Conservation (phyloP, 2,113 vertebrate genomes). For the Plestiodon gilberti region DNA sequence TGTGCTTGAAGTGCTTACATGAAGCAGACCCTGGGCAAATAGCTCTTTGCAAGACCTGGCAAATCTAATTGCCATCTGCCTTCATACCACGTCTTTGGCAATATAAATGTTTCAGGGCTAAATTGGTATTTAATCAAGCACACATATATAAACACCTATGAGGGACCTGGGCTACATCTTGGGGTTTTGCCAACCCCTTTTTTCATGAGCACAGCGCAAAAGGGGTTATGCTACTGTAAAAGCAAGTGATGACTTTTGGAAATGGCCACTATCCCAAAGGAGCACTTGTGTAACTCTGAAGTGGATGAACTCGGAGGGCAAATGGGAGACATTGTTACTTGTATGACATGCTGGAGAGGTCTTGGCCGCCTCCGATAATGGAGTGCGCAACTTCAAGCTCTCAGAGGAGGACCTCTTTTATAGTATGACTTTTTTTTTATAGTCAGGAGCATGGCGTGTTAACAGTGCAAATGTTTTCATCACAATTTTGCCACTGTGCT, state of each 20-base stretch:
- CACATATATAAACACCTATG: not conserved
- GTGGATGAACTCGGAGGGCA: too few relatives aligned
- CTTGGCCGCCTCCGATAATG: too few relatives aligned
- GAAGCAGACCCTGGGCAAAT: not conserved
- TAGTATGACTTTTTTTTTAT: not conserved
- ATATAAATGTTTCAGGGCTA: not conserved
- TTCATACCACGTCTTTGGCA: not conserved
- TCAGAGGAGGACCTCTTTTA: not conserved
- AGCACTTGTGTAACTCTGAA: too few relatives aligned
- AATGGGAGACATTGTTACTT: too few relatives aligned
- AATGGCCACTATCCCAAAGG: too few relatives aligned
- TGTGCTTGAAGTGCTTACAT: not conserved
- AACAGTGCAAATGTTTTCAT: not conserved
- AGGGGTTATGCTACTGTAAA: not conserved
- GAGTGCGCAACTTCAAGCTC: not conserved
- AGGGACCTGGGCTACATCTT: not conserved
- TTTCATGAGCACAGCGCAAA: not conserved
- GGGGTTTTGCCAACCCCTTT: not conserved
- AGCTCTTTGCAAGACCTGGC: slow-evolving; percentile 8
- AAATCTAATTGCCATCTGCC: not conserved
- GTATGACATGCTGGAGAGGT: too few relatives aligned
- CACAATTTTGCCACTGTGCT: too few relatives aligned
- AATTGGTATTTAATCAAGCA: not conserved
- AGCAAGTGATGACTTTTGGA: not conserved
- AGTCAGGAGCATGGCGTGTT: not conserved